These are phyloP conservation scores for Channa striata DNA, from an alignment of 2,797 vertebrate genomes.

Conservation along the genomic window DNA sequence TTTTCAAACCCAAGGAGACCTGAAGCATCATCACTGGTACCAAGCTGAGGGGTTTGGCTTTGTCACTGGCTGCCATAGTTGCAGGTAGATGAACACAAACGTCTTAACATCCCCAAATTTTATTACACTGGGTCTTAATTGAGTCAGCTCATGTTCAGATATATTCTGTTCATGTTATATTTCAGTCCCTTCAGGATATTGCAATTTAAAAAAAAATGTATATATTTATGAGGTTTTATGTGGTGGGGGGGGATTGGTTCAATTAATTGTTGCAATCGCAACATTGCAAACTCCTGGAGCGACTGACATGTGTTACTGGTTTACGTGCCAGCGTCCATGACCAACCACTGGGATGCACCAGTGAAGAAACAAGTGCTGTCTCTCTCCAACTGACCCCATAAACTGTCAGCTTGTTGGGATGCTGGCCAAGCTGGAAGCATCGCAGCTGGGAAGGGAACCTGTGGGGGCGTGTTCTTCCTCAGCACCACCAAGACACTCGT, in stretches of 20 bases:
- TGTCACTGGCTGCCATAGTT: constrained; percentile 10
- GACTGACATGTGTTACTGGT: not conserved
- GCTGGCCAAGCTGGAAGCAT: constrained; percentile 15
- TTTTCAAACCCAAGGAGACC: constrained; percentile 36
- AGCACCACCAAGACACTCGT: not conserved
- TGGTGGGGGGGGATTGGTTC: too few species aligned
- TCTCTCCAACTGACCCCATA: constrained; percentile 5
- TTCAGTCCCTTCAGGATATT: too few species aligned
- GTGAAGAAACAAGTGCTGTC: constrained; percentile 11
- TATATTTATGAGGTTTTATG: too few species aligned
- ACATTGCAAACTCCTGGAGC: too few species aligned
- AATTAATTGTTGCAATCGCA: too few species aligned
- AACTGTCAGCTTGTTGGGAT: constrained; percentile 20
- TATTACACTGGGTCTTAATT: constrained; percentile 13
- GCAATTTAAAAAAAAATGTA: too few species aligned
- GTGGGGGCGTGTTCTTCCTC: not conserved
- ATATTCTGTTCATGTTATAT: not conserved
- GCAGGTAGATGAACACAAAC: constrained; percentile 21
- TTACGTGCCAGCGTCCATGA: not conserved
- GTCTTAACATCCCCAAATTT: not conserved
- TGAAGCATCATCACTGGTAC: constrained; percentile 17
- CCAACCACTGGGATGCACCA: not conserved
- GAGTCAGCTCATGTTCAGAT: constrained; percentile 15
- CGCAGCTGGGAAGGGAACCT: constrained; percentile 10
- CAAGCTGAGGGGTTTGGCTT: constrained; percentile 44